These are phyloP conservation scores for Cinclus cinclus DNA, from an alignment of 2,113 vertebrate species.

Conservation along the genomic window DNA sequence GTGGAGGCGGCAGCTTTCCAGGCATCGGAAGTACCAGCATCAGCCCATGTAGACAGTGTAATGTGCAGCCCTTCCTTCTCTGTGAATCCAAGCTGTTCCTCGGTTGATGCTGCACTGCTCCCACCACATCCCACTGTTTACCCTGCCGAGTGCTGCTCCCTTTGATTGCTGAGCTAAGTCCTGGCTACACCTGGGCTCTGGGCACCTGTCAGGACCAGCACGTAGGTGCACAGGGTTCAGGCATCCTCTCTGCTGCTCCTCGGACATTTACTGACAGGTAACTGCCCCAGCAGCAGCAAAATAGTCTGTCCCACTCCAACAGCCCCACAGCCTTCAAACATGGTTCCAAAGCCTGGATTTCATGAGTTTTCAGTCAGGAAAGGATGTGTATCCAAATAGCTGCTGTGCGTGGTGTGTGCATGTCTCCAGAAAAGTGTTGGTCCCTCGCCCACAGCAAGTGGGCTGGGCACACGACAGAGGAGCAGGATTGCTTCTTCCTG, in stretches of 20 bases:
- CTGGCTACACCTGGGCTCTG: background rate
- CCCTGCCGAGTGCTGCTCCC: constrained; percentile 44
- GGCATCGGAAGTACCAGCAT: constrained; percentile 66
- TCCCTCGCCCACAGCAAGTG: background rate
- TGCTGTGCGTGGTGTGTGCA: background rate
- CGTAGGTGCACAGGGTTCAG: fast-evolving
- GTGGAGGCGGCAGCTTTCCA: constrained; percentile 69
- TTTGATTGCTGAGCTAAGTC: background rate
- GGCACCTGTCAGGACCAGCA: background rate
- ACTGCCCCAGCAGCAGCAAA: background rate
- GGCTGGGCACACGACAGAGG: background rate
- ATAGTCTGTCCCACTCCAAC: fast-evolving
- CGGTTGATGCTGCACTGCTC: constrained; percentile 28
- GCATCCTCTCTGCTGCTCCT: background rate
- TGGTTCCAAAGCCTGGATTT: background rate
- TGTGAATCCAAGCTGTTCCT: constrained; percentile 68
- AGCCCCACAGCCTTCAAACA: background rate
- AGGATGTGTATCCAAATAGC: background rate
- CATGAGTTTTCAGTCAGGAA: background rate
- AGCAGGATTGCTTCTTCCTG: background rate
- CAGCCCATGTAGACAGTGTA: constrained; percentile 65
- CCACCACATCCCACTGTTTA: constrained; percentile 33
- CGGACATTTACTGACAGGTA: fast-evolving
- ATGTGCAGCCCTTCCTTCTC: constrained; percentile 64
- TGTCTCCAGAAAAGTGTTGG: background rate